Evolutionary conservation across 2,888 invertebrate genomes (phyloP), one percentile per base, ranked within the genome.

Genomic region (Cotesia congregata): DNA sequence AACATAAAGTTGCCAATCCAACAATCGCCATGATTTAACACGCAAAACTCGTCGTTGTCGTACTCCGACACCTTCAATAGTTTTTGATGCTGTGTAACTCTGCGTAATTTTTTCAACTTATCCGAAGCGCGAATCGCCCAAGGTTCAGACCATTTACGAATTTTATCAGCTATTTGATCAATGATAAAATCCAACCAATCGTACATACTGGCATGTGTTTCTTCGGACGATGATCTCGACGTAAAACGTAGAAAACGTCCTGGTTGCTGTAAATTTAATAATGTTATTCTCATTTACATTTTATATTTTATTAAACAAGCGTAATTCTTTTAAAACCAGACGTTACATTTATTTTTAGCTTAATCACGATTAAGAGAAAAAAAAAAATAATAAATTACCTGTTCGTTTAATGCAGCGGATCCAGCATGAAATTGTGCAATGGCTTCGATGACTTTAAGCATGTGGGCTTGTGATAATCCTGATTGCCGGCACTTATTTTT

Each of bases 371-470:
- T 7, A 70, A 59, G 60, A 59, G n/a, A 40, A 30, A 50, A 12
- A 50, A 12, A 15, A 39, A 9, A 15, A 30, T 6, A 38, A 15
- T 30, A 9, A 20, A 20, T 50, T 62, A 84, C 85, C 76, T 78
- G 77, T 75, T 85, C 85, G 12, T 65, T 74, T 38, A 82, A n/a
- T 4, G 81, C 81, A 7, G 85, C 82, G 0, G 85, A 84, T 4
- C 82, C 84, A 5, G 85, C 86, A 73, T 86, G 86, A 39, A 84
- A 80, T 50, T 75, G 82, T 3, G 85, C 86, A n/a, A 86, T 41
- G 5, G 72, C 77, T 50, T 82, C 73, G 0, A 86, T 76, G 0
- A 80, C 80, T 72, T 83, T 69, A 0, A 77, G 15, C 3, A 82
- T 80, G 7, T 86, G 83, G n/a, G 74, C 76, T 7, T 80, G 72